These are phyloP conservation scores for Microplitis demolitor DNA, from an alignment of 1,140 invertebrate genomes.

Conservation along the genomic window DNA sequence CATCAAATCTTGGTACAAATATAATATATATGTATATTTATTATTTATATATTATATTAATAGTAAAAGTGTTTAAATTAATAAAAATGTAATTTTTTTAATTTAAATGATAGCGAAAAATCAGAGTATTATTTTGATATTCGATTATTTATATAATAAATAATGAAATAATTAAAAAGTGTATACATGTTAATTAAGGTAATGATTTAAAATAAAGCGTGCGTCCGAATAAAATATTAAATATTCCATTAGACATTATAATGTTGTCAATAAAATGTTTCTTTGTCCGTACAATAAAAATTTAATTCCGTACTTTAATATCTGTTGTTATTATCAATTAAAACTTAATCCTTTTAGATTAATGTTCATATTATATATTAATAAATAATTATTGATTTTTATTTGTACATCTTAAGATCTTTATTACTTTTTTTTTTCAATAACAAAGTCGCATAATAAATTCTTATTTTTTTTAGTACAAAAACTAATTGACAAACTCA, in stretches of 20 bases:
- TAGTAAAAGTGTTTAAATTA: no score
- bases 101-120: no score
- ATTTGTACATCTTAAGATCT: slow-evolving; percentile 1
- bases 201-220: neutral
- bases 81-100: no score
- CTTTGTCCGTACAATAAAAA: slow-evolving; percentile 35
- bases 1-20: no score
- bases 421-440: neutral
- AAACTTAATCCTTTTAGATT: neutral
- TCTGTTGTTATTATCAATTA: neutral
- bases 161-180: no score
- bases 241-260: neutral
- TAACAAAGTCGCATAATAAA: slow-evolving; percentile 18
- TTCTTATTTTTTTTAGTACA: neutral
- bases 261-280: slow-evolving; percentile 18
- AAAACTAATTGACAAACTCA: neutral
- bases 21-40: no score
- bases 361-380: neutral
- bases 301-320: slow-evolving; percentile 4
- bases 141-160: no score
- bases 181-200: no score
- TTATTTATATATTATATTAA: no score
- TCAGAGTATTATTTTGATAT: no score
- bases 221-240: no score
- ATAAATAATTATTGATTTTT: neutral